Base-by-base conservation (phyloP, 2,113 vertebrate species). In the Caranx ignobilis region DNA sequence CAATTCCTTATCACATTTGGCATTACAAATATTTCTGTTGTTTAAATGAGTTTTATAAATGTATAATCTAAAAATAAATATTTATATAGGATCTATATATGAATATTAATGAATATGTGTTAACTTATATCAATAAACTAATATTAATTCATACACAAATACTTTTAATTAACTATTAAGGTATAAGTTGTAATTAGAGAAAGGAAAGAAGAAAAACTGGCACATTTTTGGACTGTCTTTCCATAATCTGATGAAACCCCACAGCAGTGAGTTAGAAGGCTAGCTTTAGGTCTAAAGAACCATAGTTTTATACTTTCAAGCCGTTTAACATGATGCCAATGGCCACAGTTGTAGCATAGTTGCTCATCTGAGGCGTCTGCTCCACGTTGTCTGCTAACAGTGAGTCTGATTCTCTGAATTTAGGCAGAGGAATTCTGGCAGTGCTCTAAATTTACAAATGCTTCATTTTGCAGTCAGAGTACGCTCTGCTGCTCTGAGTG, bases 381-480 rank as follows among this genome's bases (percentile, higher is more conserved):
- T 84, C 47, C 43, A 70, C 39, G 43, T 19, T 45, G 21, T 31
- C 75, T 48, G 32, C 8, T 67, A 21, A 60, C 45, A 61, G 47
- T 56, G 54, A 31, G 37, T 73, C 26, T 37, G 59, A 60, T 32
- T 4, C 39, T 81, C 57, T 61, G 60, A 67, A 55, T 85, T 60
- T 64, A 50, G 32, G n/a, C 52, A 62, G 68, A 63, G 61, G 61
- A 31, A 61, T 71, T 63, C 55, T 75, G 71, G 39, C 61, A 81
- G 55, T 60, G 68, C 50, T 63, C 77, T 66, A 54, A 70, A 71
- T 81, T 68, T 48, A 64, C 45, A 64, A 64, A 85, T 8, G 37
- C 31, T 82, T 84, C n/a, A 63, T 57, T 78, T 80, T 81, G 52
- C 59, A 82, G 43, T 73, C 31, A 11, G 61, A 66, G 75, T 32